Percentiles rank a stretch among this genome's conserved stretches.
These are phyloP conservation scores for Oppia nitens DNA, from an alignment of 1,140 invertebrate species.

Conservation along the genomic window DNA sequence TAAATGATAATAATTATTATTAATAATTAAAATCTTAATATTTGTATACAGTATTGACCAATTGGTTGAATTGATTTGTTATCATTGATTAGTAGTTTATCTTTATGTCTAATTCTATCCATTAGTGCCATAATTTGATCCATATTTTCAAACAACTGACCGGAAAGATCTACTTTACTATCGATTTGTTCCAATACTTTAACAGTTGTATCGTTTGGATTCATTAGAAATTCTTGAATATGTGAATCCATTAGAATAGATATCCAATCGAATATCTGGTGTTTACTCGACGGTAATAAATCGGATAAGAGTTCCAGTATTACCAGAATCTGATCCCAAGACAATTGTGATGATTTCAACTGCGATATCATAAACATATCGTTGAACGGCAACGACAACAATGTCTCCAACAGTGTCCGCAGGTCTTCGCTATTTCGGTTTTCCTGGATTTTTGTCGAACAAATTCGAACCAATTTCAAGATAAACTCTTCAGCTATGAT, in stretches of 20 bases:
- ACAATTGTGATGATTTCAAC: neutral
- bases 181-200: neutral
- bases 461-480: neutral
- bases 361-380: slow-evolving; percentile 6
- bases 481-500: neutral
- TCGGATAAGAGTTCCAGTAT: neutral
- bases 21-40: neutral
- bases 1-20: no score
- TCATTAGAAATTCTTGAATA: slow-evolving; percentile 5
- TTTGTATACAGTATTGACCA: neutral
- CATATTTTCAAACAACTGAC: slow-evolving; percentile 3
- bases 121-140: neutral
- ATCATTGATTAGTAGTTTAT: neutral
- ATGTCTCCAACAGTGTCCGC: neutral
- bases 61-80: neutral
- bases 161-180: neutral
- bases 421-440: neutral
- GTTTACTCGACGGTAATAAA: neutral
- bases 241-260: slow-evolving; percentile 4
- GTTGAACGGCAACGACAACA: slow-evolving; percentile 1
- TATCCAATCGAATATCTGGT: neutral
- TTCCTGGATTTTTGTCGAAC: neutral
- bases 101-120: neutral
- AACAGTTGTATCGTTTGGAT: neutral
- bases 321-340: neutral